phyloP scores from a whole-genome alignment of 92 coral and sea anemone species.

The Phymanthus crucifer region DNA sequence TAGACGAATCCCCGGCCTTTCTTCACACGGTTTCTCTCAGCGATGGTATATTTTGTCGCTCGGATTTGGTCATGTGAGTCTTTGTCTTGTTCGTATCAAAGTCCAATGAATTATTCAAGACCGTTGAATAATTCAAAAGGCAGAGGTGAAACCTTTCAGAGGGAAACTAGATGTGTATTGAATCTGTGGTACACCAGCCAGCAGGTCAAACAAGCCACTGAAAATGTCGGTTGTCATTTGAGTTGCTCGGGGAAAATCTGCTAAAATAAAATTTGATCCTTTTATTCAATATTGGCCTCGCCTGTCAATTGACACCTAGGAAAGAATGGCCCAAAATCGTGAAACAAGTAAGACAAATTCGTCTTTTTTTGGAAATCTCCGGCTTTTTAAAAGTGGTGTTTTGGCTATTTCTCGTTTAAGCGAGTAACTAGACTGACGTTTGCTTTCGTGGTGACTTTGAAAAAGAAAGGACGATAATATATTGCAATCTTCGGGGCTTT shows the following conservation, averaged over 20 bases:
- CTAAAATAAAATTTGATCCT: slow-evolving; percentile 1
- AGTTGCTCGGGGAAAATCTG: slow-evolving; percentile 39
- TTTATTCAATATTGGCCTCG: slow-evolving; percentile 13
- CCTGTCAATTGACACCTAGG: background rate
- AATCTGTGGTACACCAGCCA: slow-evolving; percentile 46
- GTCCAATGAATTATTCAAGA: slow-evolving; percentile 50
- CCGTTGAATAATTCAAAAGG: slow-evolving; percentile 30
- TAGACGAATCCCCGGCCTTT: background rate
- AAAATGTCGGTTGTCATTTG: slow-evolving; percentile 2
- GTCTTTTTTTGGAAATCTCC: background rate
- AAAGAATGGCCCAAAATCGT: background rate
- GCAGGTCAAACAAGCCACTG: slow-evolving; percentile 30
- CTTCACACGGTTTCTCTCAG: slow-evolving; percentile 5
- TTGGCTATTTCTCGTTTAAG: background rate
- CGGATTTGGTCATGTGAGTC: slow-evolving; percentile 45
- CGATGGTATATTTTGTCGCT: slow-evolving; percentile 22
- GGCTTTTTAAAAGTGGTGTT: background rate
- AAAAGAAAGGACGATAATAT: background rate
- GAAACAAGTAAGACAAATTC: background rate
- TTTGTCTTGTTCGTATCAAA: slow-evolving; percentile 42
- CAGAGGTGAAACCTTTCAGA: slow-evolving; percentile 2
- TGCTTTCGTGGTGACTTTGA: background rate
- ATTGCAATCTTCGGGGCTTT: background rate
- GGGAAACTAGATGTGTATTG: slow-evolving; percentile 8
- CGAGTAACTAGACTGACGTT: background rate